These are phyloP conservation scores for Epinotia bilunana DNA, from an alignment of 2,888 invertebrate species.

Conservation along the genomic window DNA sequence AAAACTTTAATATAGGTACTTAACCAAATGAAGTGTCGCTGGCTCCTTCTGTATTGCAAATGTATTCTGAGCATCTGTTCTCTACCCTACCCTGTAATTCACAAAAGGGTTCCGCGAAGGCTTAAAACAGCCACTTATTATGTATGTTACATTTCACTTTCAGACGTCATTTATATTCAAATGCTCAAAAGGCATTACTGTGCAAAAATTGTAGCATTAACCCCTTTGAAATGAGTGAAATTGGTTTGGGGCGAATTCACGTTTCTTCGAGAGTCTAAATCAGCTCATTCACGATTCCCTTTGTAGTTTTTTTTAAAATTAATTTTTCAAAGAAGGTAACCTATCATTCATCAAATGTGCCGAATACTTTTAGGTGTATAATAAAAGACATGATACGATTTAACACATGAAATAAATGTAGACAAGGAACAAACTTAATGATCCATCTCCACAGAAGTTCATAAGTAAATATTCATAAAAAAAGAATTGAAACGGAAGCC, in stretches of 20 bases:
- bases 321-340: neutral
- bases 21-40: slow-evolving; percentile 8
- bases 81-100: slow-evolving; percentile 68
- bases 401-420: neutral
- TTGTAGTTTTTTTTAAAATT: slow-evolving; percentile 19
- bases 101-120: slow-evolving; percentile 83
- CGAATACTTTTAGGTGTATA: neutral
- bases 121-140: slow-evolving; percentile 85
- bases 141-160: slow-evolving; percentile 85
- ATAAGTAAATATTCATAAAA: slow-evolving; percentile 73
- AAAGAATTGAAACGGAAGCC: slow-evolving; percentile 77
- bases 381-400: neutral
- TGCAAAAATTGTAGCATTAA: slow-evolving; percentile 82
- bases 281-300: slow-evolving; percentile 44
- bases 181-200: slow-evolving; percentile 83
- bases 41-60: slow-evolving; percentile 47
- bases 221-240: slow-evolving; percentile 80
- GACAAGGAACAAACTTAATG: neutral
- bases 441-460: slow-evolving; percentile 55
- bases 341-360: neutral
- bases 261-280: slow-evolving; percentile 58
- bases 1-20: no score
- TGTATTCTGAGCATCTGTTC: slow-evolving; percentile 48
- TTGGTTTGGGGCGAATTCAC: slow-evolving; percentile 70
- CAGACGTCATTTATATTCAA: slow-evolving; percentile 85